A percentile compares a stretch with the other conserved stretches of the same genome.
Evolutionary conservation across 2,888 invertebrate species (phyloP).

Genomic region (Lamellibrachia columna): DNA sequence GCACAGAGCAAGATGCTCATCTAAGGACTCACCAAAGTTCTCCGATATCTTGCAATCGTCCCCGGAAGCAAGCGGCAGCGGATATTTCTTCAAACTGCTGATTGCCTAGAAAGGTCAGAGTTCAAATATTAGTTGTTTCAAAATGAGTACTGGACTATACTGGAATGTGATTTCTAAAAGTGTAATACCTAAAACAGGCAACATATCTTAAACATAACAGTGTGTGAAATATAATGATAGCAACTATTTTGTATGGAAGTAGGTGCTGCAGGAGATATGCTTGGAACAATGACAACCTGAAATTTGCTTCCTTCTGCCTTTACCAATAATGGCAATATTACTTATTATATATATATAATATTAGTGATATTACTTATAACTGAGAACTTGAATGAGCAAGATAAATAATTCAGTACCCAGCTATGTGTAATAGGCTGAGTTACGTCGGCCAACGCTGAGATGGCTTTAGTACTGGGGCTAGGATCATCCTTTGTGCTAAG

Average conservation of each 20-base stretch:
- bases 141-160: conserved; percentile 33
- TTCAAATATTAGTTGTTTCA: not conserved
- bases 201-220: not conserved
- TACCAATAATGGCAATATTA: not conserved
- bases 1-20: not conserved
- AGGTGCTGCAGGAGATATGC: not conserved
- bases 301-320: not conserved
- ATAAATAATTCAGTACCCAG: too few species aligned
- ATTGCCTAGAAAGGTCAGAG: conserved; percentile 71
- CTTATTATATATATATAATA: too few species aligned
- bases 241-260: not conserved
- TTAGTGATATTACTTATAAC: too few species aligned
- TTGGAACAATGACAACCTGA: not conserved
- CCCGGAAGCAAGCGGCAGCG: conserved; percentile 79
- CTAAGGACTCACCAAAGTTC: conserved; percentile 76
- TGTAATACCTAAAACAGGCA: not conserved
- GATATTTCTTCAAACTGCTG: conserved; percentile 81
- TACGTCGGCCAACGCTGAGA: too few species aligned
- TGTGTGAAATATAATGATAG: not conserved
- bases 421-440: too few species aligned
- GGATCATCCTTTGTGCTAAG: too few species aligned
- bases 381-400: too few species aligned
- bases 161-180: not conserved
- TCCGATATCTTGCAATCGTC: conserved; percentile 85
- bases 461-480: too few species aligned